phyloP scores from a whole-genome alignment of 2,888 invertebrate species.

The Mylabris sibirica region DNA sequence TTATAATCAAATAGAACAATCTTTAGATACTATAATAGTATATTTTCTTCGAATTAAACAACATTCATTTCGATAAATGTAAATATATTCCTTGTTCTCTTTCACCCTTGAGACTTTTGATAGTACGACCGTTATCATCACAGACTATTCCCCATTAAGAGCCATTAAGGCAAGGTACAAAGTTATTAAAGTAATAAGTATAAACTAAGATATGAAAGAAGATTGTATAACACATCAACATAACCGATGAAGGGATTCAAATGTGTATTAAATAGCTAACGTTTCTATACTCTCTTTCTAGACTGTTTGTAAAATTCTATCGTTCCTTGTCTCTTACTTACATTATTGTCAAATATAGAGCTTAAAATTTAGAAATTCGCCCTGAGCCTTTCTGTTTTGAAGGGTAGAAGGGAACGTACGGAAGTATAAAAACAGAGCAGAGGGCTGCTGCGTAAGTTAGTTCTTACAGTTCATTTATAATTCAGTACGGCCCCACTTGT shows the following conservation, averaged over 20 bases:
- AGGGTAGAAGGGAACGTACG: constrained; percentile 47
- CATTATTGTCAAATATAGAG: constrained; percentile 52
- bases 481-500: constrained; percentile 55
- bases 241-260: constrained; percentile 28
- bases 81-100: not conserved
- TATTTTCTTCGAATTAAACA: not conserved
- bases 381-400: constrained; percentile 25
- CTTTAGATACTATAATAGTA: not conserved
- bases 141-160: constrained; percentile 36
- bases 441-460: constrained; percentile 61
- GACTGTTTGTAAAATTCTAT: not conserved
- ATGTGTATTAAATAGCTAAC: constrained; percentile 28
- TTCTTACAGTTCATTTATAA: constrained; percentile 63
- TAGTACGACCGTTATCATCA: not conserved
- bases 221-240: not conserved
- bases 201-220: constrained; percentile 39
- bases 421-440: constrained; percentile 56
- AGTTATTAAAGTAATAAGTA: constrained; percentile 48
- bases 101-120: not conserved
- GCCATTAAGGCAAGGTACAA: constrained; percentile 43
- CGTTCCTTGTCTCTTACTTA: constrained; percentile 24
- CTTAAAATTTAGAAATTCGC: constrained; percentile 58
- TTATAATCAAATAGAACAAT: not conserved
- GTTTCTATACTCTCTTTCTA: constrained; percentile 28
- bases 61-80: not conserved